Conservation (phyloP, 2,797 vertebrate species). For the Cyclura pinguis region DNA sequence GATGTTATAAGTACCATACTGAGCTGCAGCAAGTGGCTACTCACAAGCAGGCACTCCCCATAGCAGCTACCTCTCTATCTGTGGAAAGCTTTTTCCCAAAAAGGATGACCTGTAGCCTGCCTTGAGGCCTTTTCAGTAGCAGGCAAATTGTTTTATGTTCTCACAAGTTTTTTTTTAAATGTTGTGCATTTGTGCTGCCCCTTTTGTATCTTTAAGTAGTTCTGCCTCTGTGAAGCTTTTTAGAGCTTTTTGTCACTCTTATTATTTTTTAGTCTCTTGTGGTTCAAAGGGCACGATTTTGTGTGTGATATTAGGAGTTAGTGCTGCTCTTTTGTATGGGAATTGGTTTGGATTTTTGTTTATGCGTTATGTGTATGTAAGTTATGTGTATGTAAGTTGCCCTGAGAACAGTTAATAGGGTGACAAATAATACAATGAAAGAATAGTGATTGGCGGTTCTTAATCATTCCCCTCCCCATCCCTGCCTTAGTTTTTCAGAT, state of each 20-base stretch:
- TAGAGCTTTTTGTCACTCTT: not conserved
- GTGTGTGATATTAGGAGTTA: too few relatives aligned
- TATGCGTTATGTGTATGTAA: not conserved
- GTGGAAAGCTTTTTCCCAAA: not conserved
- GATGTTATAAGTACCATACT: not conserved
- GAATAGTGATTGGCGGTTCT: constrained; percentile 32
- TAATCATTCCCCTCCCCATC: constrained; percentile 33
- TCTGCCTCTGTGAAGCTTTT: not conserved
- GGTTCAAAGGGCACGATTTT: not conserved
- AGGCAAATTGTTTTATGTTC: not conserved
- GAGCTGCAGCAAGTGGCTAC: not conserved
- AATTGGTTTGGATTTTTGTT: not conserved
- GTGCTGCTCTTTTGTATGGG: not conserved
- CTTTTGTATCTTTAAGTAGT: not conserved
- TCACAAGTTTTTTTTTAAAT: not conserved
- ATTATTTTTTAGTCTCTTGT: not conserved
- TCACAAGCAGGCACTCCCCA: too few relatives aligned
- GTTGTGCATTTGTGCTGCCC: not conserved
- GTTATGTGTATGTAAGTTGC: not conserved
- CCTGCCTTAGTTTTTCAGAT: constrained; percentile 89
- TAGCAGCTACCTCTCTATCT: not conserved
- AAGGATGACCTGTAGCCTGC: not conserved
- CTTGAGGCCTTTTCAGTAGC: not conserved
- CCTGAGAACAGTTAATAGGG: not conserved
- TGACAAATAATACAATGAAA: constrained; percentile 15